Conservation (phyloP, 2,888 invertebrate species). For the Nyleta sp. region DNA sequence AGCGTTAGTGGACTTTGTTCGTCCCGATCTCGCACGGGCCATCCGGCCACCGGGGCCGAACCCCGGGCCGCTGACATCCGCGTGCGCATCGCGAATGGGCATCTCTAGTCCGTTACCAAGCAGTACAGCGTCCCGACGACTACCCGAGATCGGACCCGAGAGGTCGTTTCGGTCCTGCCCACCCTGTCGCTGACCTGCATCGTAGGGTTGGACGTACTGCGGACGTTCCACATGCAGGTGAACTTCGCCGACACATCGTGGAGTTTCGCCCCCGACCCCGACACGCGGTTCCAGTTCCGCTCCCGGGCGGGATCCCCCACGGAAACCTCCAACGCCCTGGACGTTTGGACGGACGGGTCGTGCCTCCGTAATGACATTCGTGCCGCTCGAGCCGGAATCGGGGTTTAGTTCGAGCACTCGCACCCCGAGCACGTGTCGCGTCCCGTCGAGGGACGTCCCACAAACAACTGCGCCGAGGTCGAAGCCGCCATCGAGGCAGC, state of each 20-base stretch:
- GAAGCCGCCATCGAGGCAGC: neutral
- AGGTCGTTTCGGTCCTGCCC: too few relatives aligned
- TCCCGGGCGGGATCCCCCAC: neutral
- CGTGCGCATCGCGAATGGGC: neutral
- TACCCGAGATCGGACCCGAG: neutral
- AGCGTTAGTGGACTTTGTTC: too few relatives aligned
- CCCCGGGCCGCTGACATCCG: too few relatives aligned
- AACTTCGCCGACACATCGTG: neutral
- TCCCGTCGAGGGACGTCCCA: neutral
- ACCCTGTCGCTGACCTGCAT: too few relatives aligned
- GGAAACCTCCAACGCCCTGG: neutral
- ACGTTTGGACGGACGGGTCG: conserved; percentile 13
- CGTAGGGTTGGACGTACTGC: too few relatives aligned
- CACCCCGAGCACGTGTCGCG: neutral
- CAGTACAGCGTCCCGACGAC: neutral
- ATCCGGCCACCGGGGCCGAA: too few relatives aligned
- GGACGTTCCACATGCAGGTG: neutral
- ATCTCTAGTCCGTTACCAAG: neutral
- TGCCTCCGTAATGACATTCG: neutral
- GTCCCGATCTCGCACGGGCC: too few relatives aligned
- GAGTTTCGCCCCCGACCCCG: too few relatives aligned
- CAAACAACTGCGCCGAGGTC: neutral
- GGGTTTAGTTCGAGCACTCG: neutral
- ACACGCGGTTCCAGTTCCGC: too few relatives aligned
- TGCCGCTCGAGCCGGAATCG: conserved; percentile 3